phyloP scores from a whole-genome alignment of 2,797 vertebrate species.

The Champsocephalus gunnari region DNA sequence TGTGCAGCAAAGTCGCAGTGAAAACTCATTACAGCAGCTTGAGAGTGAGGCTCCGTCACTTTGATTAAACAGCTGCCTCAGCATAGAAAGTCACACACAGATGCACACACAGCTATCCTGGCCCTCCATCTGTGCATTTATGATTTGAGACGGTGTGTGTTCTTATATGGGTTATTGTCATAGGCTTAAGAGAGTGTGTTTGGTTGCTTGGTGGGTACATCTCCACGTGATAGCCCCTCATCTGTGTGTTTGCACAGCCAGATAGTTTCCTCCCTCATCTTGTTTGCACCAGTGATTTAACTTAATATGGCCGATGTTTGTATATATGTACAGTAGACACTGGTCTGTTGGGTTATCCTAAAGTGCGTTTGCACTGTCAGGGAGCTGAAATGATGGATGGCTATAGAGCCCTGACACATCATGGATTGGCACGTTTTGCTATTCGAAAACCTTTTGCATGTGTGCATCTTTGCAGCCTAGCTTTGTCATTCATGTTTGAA shows the following conservation, averaged over 20 bases:
- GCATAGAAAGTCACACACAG: conserved; percentile 39
- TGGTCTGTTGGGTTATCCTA: conserved; percentile 17
- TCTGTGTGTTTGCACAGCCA: conserved; percentile 66
- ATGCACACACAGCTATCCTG: conserved; percentile 41
- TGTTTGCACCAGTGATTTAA: conserved; percentile 32
- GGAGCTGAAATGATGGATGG: background rate
- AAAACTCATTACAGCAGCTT: conserved; percentile 79
- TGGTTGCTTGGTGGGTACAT: conserved; percentile 47
- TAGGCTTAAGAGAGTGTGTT: conserved; percentile 39
- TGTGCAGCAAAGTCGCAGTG: conserved; percentile 45
- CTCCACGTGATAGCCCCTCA: conserved; percentile 47
- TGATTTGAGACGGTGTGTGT: conserved; percentile 55
- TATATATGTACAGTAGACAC: conserved; percentile 3
- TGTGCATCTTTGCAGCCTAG: too few species aligned
- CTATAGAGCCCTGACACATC: background rate
- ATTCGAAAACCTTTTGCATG: too few species aligned
- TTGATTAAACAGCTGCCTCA: conserved; percentile 82
- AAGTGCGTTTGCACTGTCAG: background rate
- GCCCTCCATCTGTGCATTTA: conserved; percentile 71
- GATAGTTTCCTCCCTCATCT: conserved; percentile 44
- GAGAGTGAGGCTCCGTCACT: conserved; percentile 66
- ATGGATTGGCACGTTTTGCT: background rate
- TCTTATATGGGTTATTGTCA: conserved; percentile 63
- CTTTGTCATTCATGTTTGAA: background rate
- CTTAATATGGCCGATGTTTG: conserved; percentile 17